Evolutionary conservation across 2,888 invertebrate genomes (phyloP).

Genomic region (Chaetogeoica ovagalla): DNA sequence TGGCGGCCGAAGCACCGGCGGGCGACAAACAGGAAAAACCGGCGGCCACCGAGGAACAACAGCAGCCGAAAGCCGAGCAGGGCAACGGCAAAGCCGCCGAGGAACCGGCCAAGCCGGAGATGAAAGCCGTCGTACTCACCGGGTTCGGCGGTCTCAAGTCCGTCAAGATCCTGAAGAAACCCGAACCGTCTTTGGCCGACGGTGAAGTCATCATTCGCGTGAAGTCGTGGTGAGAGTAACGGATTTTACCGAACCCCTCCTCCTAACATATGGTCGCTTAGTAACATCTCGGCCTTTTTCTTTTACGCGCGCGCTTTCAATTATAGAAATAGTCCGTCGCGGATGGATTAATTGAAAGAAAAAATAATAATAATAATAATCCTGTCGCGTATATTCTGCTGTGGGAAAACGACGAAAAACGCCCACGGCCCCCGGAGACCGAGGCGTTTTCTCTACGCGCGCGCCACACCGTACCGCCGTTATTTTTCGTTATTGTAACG

Average conservation of each 20-base stretch:
- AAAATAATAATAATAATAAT: too few relatives aligned
- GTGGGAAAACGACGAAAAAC: too few relatives aligned
- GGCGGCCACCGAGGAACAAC: slow-evolving; percentile 59
- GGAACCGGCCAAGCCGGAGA: slow-evolving; percentile 74
- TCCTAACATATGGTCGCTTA: slow-evolving; percentile 58
- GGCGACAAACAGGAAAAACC: slow-evolving; percentile 2
- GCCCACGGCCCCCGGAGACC: too few relatives aligned
- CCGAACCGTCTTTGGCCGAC: slow-evolving; percentile 72
- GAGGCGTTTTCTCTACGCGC: too few relatives aligned
- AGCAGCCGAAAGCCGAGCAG: slow-evolving; percentile 59
- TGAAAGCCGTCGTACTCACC: slow-evolving; percentile 81
- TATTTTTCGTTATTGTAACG: too few relatives aligned
- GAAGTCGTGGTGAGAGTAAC: slow-evolving; percentile 76
- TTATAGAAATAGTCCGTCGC: too few relatives aligned
- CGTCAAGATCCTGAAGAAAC: slow-evolving; percentile 79
- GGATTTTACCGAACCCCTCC: too few relatives aligned
- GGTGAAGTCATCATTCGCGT: slow-evolving; percentile 81
- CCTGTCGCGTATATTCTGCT: too few relatives aligned
- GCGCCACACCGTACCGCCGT: too few relatives aligned
- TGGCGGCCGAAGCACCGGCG: not conserved
- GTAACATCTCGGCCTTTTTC: not conserved
- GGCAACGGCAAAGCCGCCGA: slow-evolving; percentile 60
- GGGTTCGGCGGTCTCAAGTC: slow-evolving; percentile 85
- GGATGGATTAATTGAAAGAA: too few relatives aligned
- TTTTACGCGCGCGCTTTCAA: too few relatives aligned